Percentiles rank a stretch among this genome's conserved stretches.
Evolutionary conservation across 1,140 invertebrate species (phyloP).

Genomic region (Fopius arisanus): DNA sequence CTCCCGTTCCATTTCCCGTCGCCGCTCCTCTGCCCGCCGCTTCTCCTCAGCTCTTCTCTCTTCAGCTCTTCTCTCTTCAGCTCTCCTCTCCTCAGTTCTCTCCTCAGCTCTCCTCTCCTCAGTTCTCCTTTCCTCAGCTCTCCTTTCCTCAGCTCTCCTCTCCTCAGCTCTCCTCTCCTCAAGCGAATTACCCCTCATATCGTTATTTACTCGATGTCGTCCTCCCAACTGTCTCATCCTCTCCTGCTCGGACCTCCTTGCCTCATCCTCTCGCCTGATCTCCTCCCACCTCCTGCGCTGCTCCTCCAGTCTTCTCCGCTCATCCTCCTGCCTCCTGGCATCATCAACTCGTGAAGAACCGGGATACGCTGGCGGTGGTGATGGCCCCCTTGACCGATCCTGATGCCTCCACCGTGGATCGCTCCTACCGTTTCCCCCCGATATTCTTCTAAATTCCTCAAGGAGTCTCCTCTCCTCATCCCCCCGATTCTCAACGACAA

Average conservation of each 20-base stretch:
- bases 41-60: slow-evolving; percentile 3
- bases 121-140: no score
- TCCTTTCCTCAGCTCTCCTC: no score
- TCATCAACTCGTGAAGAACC: slow-evolving; percentile 24
- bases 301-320: slow-evolving; percentile 16
- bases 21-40: neutral
- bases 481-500: slow-evolving; percentile 16
- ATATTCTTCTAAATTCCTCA: slow-evolving; percentile 2
- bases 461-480: neutral
- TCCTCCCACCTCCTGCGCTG: slow-evolving; percentile 3
- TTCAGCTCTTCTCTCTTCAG: no score
- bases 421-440: neutral
- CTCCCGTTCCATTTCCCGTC: no score
- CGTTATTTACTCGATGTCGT: neutral
- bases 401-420: neutral
- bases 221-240: neutral
- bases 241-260: slow-evolving; percentile 16
- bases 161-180: no score
- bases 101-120: no score
- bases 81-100: no score
- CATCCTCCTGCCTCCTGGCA: slow-evolving; percentile 5
- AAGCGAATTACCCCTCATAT: no score
- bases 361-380: neutral
- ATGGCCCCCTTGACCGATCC: neutral
- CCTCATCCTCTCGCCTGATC: neutral